A percentile compares a stretch with the other conserved stretches of the same genome.
phyloP scores from a whole-genome alignment of 1,140 invertebrate species.

The Drosophila nebulosa region DNA sequence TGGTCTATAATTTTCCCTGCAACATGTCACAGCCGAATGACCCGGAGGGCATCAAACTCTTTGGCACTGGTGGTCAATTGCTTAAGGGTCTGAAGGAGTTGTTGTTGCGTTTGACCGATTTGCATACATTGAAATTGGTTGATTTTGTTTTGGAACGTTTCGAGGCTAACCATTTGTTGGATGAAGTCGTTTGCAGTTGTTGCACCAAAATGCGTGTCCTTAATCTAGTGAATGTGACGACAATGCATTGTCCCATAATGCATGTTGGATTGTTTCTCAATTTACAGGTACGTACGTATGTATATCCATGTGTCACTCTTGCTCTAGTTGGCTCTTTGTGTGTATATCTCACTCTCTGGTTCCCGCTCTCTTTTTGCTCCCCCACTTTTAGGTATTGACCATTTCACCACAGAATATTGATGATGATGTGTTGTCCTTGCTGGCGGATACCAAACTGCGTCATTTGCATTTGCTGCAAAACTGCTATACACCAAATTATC shows the following conservation, averaged over 20 bases:
- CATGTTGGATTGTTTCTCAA: slow-evolving; percentile 90
- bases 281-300: slow-evolving; percentile 86
- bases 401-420: slow-evolving; percentile 92
- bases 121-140: slow-evolving; percentile 87
- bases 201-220: slow-evolving; percentile 85
- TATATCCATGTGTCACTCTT: slow-evolving; percentile 39
- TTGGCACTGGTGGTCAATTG: slow-evolving; percentile 89
- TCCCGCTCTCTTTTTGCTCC: rapidly evolving
- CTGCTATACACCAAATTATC: slow-evolving; percentile 84
- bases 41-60: slow-evolving; percentile 84
- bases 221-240: slow-evolving; percentile 89
- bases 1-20: slow-evolving; percentile 91
- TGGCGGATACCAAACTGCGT: slow-evolving; percentile 85
- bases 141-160: slow-evolving; percentile 89
- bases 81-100: slow-evolving; percentile 87
- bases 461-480: slow-evolving; percentile 91
- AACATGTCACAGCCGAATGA: slow-evolving; percentile 87
- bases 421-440: slow-evolving; percentile 87
- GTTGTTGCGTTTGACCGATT: slow-evolving; percentile 85
- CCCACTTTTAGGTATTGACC: slow-evolving; percentile 83
- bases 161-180: slow-evolving; percentile 87
- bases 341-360: not conserved
- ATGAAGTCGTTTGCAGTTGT: slow-evolving; percentile 87
- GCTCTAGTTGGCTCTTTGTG: not conserved
- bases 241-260: slow-evolving; percentile 87